Evolutionary conservation across 1,140 invertebrate species (phyloP).

Genomic region (Drosophila mayri): DNA sequence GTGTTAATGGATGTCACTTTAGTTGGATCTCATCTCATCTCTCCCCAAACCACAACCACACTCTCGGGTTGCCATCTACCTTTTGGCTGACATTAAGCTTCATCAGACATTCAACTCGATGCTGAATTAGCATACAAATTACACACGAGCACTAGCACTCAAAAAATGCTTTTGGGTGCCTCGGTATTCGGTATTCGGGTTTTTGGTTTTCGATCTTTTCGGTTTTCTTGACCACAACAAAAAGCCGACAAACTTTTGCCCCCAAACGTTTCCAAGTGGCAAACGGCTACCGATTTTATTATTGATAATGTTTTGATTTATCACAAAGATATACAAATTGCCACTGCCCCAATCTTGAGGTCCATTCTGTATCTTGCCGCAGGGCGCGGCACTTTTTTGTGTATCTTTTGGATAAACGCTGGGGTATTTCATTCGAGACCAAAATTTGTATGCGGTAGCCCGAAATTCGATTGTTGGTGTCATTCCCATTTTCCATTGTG

Average conservation of each 20-base stretch:
- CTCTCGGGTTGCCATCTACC: constrained; percentile 5
- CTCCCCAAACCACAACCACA: neutral
- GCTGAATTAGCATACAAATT: constrained; percentile 80
- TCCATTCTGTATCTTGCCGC: constrained; percentile 45
- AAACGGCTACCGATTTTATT: constrained; percentile 83
- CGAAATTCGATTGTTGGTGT: constrained; percentile 47
- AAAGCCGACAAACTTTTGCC: constrained; percentile 61
- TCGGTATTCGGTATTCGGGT: constrained; percentile 10
- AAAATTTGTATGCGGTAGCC: constrained; percentile 63
- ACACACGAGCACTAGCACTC: constrained; percentile 76
- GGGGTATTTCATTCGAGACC: constrained; percentile 28
- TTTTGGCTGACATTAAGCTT: constrained; percentile 65
- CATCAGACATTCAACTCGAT: constrained; percentile 72
- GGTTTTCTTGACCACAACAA: constrained; percentile 67
- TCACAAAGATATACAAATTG: constrained; percentile 81
- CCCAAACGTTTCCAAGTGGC: constrained; percentile 70
- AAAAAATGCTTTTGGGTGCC: constrained; percentile 37
- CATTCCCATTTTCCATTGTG: constrained; percentile 49
- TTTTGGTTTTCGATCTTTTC: constrained; percentile 25
- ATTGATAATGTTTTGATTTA: constrained; percentile 83
- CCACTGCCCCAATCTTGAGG: constrained; percentile 40
- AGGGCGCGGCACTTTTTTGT: constrained; percentile 57
- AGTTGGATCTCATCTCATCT: constrained; percentile 26
- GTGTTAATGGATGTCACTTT: constrained; percentile 82
- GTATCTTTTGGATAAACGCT: constrained; percentile 42